phyloP scores from a whole-genome alignment of 2,888 invertebrate species.

The Drosophila mimica region DNA sequence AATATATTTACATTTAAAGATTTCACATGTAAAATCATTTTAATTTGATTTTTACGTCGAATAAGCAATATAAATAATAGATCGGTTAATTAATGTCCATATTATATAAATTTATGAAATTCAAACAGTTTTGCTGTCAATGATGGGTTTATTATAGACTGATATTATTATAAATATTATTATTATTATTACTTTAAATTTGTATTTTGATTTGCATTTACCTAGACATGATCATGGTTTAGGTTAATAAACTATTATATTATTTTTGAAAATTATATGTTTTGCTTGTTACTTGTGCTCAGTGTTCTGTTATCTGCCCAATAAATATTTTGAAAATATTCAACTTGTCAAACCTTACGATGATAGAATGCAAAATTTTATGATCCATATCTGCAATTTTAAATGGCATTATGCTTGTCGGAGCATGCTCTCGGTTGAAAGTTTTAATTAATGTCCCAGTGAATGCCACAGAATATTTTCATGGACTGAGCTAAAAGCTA shows the following conservation, averaged over 20 bases:
- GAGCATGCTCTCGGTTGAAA: background rate
- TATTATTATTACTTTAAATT: background rate
- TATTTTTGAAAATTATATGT: background rate
- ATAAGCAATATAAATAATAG: background rate
- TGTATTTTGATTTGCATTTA: background rate
- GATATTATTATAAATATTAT: background rate
- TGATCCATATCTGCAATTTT: background rate
- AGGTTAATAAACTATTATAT: background rate
- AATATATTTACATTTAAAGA: too few relatives aligned
- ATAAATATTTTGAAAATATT: background rate
- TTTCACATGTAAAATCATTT: too few relatives aligned
- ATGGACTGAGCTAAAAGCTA: conserved; percentile 6
- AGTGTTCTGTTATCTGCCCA: background rate
- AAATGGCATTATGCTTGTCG: background rate
- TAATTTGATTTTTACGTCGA: too few relatives aligned
- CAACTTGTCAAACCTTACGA: background rate
- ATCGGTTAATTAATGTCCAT: background rate
- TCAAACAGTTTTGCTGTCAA: background rate
- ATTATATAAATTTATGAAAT: background rate
- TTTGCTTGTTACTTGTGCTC: background rate
- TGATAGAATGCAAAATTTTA: too few relatives aligned
- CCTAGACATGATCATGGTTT: too few relatives aligned
- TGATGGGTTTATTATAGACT: background rate
- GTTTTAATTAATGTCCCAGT: conserved; percentile 10
- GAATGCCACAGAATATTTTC: background rate